Conservation (phyloP, 2,113 vertebrate genomes). For the Mungos mungo region DNA sequence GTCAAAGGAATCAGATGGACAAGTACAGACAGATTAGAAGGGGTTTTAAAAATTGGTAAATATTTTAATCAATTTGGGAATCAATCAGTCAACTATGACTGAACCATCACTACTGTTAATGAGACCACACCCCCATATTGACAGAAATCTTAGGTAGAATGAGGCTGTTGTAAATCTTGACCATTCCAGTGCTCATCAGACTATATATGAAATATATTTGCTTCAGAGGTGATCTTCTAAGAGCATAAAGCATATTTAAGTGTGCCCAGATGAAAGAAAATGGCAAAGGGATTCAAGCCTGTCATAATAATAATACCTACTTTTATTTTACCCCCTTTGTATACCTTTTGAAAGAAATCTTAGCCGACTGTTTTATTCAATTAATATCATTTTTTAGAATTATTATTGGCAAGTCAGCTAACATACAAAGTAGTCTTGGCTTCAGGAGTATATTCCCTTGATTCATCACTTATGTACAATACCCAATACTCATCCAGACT, state of each 20-base stretch:
- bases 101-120: not conserved
- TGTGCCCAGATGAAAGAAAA: not conserved
- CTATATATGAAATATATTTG: not conserved
- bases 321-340: not conserved
- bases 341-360: not conserved
- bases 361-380: not conserved
- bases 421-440: too few species aligned
- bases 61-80: not conserved
- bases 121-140: not conserved
- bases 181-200: not conserved
- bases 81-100: accelerated
- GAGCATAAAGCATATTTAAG: not conserved
- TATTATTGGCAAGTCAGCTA: too few species aligned
- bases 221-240: not conserved
- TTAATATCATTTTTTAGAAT: not conserved
- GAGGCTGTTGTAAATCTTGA: not conserved
- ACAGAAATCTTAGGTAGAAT: not conserved
- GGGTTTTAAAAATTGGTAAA: not conserved
- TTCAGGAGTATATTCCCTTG: too few species aligned
- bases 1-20: not conserved
- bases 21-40: not conserved
- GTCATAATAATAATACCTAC: not conserved
- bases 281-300: not conserved
- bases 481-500: too few species aligned
- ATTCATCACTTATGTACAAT: too few species aligned